These are phyloP conservation scores for Neoaliturus tenellus DNA, from an alignment of 2,888 invertebrate genomes.

Conservation along the genomic window DNA sequence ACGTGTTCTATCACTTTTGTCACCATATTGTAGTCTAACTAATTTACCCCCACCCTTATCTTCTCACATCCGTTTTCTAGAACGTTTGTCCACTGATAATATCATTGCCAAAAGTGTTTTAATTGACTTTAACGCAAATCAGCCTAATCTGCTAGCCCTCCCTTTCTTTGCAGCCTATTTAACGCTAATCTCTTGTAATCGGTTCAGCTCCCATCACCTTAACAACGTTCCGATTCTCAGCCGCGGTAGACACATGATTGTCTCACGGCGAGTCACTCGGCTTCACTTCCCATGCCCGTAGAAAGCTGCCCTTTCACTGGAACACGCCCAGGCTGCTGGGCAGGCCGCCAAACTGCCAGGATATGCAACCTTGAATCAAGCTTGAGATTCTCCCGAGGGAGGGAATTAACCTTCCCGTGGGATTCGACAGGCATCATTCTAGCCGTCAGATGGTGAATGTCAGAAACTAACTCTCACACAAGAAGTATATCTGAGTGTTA, in stretches of 20 bases:
- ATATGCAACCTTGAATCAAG: background rate
- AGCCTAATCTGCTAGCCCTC: too few relatives aligned
- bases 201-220: background rate
- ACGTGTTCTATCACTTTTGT: too few relatives aligned
- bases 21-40: too few relatives aligned
- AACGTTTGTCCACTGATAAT: too few relatives aligned
- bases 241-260: background rate
- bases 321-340: background rate
- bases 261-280: background rate
- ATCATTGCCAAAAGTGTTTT: too few relatives aligned
- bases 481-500: too few relatives aligned
- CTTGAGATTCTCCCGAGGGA: background rate
- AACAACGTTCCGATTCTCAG: background rate
- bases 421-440: background rate
- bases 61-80: too few relatives aligned
- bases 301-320: slow-evolving; percentile 21
- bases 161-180: too few relatives aligned
- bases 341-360: background rate
- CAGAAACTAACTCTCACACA: too few relatives aligned
- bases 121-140: too few relatives aligned
- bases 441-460: too few relatives aligned
- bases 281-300: background rate
- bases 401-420: background rate
- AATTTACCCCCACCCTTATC: too few relatives aligned
- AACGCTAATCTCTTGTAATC: background rate